These are phyloP conservation scores for Ceyx margarethae DNA, from an alignment of 2,113 vertebrate genomes.

Conservation along the genomic window DNA sequence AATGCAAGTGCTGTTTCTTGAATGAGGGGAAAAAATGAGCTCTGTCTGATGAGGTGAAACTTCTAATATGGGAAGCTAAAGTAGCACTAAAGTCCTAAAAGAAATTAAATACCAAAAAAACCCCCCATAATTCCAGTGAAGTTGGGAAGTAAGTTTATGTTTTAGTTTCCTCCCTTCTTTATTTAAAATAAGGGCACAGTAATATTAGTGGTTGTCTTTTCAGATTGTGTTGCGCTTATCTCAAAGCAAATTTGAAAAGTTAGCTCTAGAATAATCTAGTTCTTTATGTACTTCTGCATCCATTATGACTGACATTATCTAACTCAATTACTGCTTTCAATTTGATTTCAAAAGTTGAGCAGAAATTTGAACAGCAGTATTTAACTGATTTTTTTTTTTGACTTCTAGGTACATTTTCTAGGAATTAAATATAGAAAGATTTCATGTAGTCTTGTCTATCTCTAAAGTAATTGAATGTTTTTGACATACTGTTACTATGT, in stretches of 20 bases:
- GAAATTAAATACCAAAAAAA: background rate
- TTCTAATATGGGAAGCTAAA: background rate
- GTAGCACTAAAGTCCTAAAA: background rate
- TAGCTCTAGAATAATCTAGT: slow-evolving; percentile 18
- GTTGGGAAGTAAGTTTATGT: background rate
- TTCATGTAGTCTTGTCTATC: slow-evolving; percentile 5
- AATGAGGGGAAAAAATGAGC: background rate
- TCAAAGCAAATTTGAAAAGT: background rate
- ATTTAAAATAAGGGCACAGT: background rate
- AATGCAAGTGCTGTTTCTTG: background rate
- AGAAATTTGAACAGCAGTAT: slow-evolving; percentile 22
- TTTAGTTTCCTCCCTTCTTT: background rate
- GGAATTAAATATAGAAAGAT: slow-evolving; percentile 36
- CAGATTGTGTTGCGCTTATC: background rate
- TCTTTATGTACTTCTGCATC: slow-evolving; percentile 14
- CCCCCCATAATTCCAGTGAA: background rate
- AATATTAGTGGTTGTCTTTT: background rate
- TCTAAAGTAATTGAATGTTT: slow-evolving; percentile 15
- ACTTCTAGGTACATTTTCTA: slow-evolving; percentile 18
- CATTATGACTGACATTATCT: slow-evolving; percentile 24
- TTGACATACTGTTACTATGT: slow-evolving; percentile 7
- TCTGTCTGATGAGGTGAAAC: background rate
- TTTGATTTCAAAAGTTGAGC: slow-evolving; percentile 38
- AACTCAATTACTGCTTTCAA: slow-evolving; percentile 39
- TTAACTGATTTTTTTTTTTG: slow-evolving; percentile 27